Percentiles rank a stretch among this genome's conserved stretches.
Conservation (phyloP, 2,797 vertebrate genomes). For the Myotis planiceps region DNA sequence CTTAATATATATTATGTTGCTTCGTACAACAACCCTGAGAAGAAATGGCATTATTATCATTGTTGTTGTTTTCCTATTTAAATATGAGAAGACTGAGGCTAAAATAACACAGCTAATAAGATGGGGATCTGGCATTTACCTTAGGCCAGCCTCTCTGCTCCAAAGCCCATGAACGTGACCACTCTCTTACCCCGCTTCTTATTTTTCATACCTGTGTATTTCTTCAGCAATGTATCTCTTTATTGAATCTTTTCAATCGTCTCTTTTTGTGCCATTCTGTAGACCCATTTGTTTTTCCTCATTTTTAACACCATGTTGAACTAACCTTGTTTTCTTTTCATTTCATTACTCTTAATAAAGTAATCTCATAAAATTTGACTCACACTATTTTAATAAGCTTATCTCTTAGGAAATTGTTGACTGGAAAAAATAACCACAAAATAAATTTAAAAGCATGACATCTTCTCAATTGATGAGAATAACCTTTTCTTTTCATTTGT, state of each 20-base stretch:
- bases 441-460: too few species aligned
- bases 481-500: too few species aligned
- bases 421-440: too few species aligned
- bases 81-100: neutral
- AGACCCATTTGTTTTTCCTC: neutral
- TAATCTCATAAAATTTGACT: conserved; percentile 19
- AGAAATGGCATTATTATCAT: neutral
- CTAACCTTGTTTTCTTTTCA: conserved; percentile 32
- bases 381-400: conserved; percentile 24
- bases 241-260: neutral
- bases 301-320: conserved; percentile 28
- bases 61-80: neutral
- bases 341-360: conserved; percentile 4
- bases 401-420: conserved; percentile 42
- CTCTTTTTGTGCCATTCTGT: conserved; percentile 20
- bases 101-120: neutral
- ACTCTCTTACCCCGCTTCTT: neutral
- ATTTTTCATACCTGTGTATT: neutral
- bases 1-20: neutral
- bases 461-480: too few species aligned
- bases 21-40: neutral
- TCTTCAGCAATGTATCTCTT: neutral
- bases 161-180: neutral
- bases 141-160: neutral
- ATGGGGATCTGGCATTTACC: neutral